Percentiles rank a stretch among this genome's conserved stretches.
These are phyloP conservation scores for Pollenia labialis DNA, from an alignment of 2,888 invertebrate genomes.

Conservation along the genomic window DNA sequence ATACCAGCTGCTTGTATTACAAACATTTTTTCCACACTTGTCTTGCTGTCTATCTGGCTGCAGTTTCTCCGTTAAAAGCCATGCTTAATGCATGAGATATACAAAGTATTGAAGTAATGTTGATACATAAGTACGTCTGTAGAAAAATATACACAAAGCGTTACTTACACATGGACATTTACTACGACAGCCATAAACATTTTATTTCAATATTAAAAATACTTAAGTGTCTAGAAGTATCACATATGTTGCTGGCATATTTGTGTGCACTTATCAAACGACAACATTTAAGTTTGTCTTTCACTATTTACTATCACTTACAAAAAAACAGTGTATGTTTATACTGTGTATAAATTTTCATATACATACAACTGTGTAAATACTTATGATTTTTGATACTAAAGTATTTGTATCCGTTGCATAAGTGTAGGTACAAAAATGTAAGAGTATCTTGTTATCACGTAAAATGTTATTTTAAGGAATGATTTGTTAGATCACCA, in stretches of 20 bases:
- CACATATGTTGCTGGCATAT: constrained; percentile 68
- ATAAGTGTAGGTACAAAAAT: constrained; percentile 33
- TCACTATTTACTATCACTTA: constrained; percentile 54
- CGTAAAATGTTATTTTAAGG: background rate
- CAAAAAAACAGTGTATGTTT: constrained; percentile 8
- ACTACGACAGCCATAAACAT: constrained; percentile 32
- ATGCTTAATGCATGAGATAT: constrained; percentile 24
- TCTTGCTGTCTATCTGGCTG: constrained; percentile 19
- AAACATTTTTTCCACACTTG: constrained; percentile 18
- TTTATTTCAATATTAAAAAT: constrained; percentile 68
- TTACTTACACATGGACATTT: background rate
- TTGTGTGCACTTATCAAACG: constrained; percentile 69
- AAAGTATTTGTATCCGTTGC: constrained; percentile 56
- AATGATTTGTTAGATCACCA: background rate
- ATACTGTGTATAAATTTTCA: background rate
- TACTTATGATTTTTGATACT: constrained; percentile 48
- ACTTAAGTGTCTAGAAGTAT: constrained; percentile 60
- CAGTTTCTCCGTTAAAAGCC: constrained; percentile 35
- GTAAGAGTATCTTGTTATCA: background rate
- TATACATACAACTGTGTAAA: background rate
- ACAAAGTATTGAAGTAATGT: constrained; percentile 34
- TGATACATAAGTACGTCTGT: background rate
- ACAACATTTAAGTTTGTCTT: constrained; percentile 59
- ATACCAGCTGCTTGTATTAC: constrained; percentile 37
- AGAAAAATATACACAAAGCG: background rate